These are phyloP conservation scores for Portunus trituberculatus DNA, from an alignment of 1,140 invertebrate species.

Conservation along the genomic window DNA sequence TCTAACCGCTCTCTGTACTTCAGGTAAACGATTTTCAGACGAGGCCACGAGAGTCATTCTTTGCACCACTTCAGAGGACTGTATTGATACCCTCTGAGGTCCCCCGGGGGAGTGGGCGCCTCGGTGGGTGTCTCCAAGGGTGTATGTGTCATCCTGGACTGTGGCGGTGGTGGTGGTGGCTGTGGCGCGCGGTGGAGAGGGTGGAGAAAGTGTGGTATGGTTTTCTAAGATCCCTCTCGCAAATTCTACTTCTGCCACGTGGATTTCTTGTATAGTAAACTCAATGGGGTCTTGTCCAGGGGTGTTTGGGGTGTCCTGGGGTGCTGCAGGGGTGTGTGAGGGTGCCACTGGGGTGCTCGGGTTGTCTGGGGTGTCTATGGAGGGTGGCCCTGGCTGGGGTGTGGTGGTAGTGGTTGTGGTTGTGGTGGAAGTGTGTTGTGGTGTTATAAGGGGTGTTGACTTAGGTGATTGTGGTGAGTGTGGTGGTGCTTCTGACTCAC, in stretches of 20 bases:
- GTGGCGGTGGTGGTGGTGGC: slow-evolving; percentile 51
- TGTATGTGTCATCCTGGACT: slow-evolving; percentile 23
- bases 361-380: no score
- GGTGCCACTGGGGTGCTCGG: neutral
- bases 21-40: slow-evolving; percentile 60
- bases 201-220: neutral
- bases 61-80: slow-evolving; percentile 57
- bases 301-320: neutral
- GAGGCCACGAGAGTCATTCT: slow-evolving; percentile 68
- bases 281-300: slow-evolving; percentile 39
- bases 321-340: neutral
- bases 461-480: neutral
- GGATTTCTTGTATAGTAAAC: slow-evolving; percentile 70
- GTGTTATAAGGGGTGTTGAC: neutral
- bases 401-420: no score
- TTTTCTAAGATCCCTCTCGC: slow-evolving; percentile 52
- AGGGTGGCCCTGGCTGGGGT: no score
- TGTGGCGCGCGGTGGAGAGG: neutral
- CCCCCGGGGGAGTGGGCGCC: neutral
- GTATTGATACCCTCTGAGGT: slow-evolving; percentile 52
- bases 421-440: no score
- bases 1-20: slow-evolving; percentile 65
- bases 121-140: neutral
- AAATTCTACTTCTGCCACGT: slow-evolving; percentile 76
- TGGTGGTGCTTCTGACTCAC: neutral